Evolutionary conservation across 2,888 invertebrate species (phyloP), one percentile per base, ranked within the genome.

Genomic region (Hedychridium roseum): DNA sequence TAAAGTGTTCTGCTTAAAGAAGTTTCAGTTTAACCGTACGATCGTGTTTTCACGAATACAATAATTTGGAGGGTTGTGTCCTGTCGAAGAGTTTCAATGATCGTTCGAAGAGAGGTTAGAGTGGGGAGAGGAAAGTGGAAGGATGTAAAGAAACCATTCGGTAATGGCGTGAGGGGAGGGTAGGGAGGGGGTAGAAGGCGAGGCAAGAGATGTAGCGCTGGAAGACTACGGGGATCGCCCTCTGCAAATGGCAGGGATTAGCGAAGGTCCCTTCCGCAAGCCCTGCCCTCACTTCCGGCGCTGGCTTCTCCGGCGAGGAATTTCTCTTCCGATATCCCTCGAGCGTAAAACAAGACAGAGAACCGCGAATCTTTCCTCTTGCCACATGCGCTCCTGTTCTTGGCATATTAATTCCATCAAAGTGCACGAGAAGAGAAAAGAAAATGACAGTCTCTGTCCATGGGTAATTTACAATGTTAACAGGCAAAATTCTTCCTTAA

Each of bases 221-320:
- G 23, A 17, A 14, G 39, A 36, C 47, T 20, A 6, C 6, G 7
- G 20, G 2, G 44, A 52, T 40, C 43, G 42, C 38, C 36, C 26
- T 7, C 57, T 57, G 54, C 45, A 58, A 58, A 58, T 58, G 57
- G 50, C 53, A 43, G 43, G 58, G 58, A 58, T 58, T 58, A 58
- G 47, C 43, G 28, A 37, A 51, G 39, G 43, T 48, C 20, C 54
- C 41, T 35, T n/a, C 18, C 7, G 35, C 27, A 14, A 23, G 32
- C 34, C 39, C 41, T 51, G 34, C 53, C 34, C 16, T 43, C 43
- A 32, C 44, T 45, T 43, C 3, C 28, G 7, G n/a, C n/a, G n/a
- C n/a, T n/a, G n/a, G n/a, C n/a, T n/a, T n/a, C n/a, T 3, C 32
- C 34, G 32, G 39, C 26, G 49, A 46, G 32, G 51, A 55, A 57